Percentiles rank a stretch among this genome's conserved stretches.
Evolutionary conservation across 2,113 vertebrate genomes (phyloP).

Genomic region (Choloepus hoffmanni): DNA sequence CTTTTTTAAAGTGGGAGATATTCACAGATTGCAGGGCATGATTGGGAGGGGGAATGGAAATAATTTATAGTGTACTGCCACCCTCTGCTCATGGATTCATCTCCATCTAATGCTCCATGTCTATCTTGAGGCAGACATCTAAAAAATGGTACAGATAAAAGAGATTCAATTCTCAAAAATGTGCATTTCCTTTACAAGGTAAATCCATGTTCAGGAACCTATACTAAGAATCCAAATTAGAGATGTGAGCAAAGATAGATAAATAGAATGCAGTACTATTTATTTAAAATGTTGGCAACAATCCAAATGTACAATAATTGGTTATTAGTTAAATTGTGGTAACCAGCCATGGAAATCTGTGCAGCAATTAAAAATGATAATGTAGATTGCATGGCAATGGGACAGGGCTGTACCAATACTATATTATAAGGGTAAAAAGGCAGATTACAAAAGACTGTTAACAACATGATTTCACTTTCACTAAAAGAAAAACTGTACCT

Average conservation of each 20-base stretch:
- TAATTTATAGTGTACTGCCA: not conserved
- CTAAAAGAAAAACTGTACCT: not conserved
- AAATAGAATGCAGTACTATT: not conserved
- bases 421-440: not conserved
- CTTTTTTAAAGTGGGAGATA: not conserved
- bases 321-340: not conserved
- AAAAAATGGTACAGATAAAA: not conserved
- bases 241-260: not conserved
- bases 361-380: not conserved
- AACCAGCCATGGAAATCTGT: not conserved
- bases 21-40: not conserved
- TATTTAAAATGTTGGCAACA: not conserved
- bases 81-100: not conserved
- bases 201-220: not conserved
- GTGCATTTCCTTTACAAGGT: not conserved
- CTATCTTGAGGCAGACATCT: not conserved
- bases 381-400: not conserved
- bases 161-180: not conserved
- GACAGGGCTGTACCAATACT: not conserved
- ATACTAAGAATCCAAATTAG: conserved; percentile 16
- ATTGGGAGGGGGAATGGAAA: not conserved
- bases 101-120: not conserved
- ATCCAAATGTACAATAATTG: not conserved
- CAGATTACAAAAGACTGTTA: not conserved
- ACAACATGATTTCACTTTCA: not conserved